phyloP scores from a whole-genome alignment of 2,113 vertebrate genomes.

The Dolichotis patagonum region DNA sequence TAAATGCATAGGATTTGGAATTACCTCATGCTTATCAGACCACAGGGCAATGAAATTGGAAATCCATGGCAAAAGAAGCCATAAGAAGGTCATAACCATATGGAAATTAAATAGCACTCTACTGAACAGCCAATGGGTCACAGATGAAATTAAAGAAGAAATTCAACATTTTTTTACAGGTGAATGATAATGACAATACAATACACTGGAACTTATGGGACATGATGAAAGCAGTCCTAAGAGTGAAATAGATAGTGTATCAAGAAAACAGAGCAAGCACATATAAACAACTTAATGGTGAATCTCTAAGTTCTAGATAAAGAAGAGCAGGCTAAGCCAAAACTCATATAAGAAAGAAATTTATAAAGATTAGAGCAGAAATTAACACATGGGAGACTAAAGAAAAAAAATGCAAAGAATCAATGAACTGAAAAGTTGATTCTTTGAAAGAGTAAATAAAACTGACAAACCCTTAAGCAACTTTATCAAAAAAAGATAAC shows the following conservation, averaged over 20 bases:
- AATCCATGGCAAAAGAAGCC: background rate
- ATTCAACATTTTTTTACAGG: background rate
- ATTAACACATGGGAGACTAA: background rate
- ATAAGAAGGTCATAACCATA: background rate
- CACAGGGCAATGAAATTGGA: background rate
- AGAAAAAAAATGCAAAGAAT: too few relatives aligned
- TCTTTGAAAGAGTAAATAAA: background rate
- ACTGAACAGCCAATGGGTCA: background rate
- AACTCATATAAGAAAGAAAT: background rate
- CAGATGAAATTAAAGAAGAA: background rate
- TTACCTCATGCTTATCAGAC: background rate
- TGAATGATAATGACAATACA: background rate
- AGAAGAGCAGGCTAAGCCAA: background rate
- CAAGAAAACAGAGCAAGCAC: background rate
- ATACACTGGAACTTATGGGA: background rate
- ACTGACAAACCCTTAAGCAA: background rate
- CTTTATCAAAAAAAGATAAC: background rate
- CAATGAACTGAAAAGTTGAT: background rate
- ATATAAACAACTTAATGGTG: background rate
- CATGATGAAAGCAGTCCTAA: background rate
- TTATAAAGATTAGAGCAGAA: background rate
- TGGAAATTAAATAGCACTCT: background rate
- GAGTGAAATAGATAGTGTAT: background rate
- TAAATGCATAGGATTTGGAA: background rate
- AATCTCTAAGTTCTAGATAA: background rate